These are phyloP conservation scores for Pseudolaguvia tuberculata DNA, from an alignment of 2,113 vertebrate species.

Conservation along the genomic window DNA sequence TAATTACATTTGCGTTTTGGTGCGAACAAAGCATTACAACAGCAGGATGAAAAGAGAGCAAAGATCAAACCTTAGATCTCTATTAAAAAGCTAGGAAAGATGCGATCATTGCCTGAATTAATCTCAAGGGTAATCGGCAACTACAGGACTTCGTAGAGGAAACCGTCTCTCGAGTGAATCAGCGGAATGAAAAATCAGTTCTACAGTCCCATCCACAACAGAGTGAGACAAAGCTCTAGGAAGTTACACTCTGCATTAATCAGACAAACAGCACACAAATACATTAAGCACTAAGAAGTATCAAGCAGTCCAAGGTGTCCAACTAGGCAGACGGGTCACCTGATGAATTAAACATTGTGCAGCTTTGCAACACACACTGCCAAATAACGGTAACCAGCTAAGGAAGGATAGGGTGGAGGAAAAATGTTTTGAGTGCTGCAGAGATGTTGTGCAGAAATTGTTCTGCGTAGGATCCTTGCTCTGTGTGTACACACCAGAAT, in stretches of 20 bases:
- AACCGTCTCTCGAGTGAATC: constrained; percentile 27
- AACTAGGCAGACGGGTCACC: constrained; percentile 55
- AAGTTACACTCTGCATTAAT: constrained; percentile 60
- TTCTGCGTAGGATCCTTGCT: constrained; percentile 21
- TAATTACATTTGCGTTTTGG: no score
- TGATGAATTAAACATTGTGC: constrained; percentile 67
- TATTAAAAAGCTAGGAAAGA: background rate
- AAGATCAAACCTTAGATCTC: background rate
- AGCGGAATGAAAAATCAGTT: constrained; percentile 29
- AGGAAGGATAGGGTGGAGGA: constrained; percentile 27
- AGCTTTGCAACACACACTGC: constrained; percentile 21
- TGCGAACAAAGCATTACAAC: no score
- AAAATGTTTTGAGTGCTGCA: constrained; percentile 8
- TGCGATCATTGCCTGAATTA: constrained; percentile 2
- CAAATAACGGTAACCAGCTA: constrained; percentile 26
- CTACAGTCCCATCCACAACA: constrained; percentile 30
- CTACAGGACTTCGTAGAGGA: background rate
- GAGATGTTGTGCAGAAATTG: constrained; percentile 10
- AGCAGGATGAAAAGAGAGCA: background rate
- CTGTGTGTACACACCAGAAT: constrained; percentile 11
- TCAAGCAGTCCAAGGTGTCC: constrained; percentile 66
- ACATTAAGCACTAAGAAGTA: constrained; percentile 69
- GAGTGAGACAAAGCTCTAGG: constrained; percentile 32
- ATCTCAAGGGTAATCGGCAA: constrained; percentile 1
- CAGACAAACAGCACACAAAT: constrained; percentile 67